A percentile compares a stretch with the other conserved stretches of the same genome.
These are phyloP conservation scores for Dolichopus griseipennis DNA, from an alignment of 2,888 invertebrate species.

Conservation along the genomic window DNA sequence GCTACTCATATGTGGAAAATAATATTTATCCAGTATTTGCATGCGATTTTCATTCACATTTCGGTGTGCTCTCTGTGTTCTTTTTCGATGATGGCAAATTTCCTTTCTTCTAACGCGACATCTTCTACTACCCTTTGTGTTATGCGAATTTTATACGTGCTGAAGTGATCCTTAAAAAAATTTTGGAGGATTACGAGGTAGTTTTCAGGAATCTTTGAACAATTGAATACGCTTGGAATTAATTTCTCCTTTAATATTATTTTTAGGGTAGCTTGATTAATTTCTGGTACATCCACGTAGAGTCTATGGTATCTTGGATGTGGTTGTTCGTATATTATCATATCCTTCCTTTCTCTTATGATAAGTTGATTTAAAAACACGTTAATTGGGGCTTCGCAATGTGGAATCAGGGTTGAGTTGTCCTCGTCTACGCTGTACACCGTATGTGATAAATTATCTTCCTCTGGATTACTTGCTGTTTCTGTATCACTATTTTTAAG, in stretches of 20 bases:
- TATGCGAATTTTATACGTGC: slow-evolving; percentile 11
- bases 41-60: not conserved
- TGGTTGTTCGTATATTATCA: slow-evolving; percentile 16
- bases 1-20: slow-evolving; percentile 14
- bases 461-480: no score
- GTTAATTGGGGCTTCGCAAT: no score
- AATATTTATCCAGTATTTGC: not conserved
- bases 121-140: slow-evolving; percentile 12
- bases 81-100: slow-evolving; percentile 11
- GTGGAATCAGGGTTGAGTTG: no score
- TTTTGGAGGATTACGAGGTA: slow-evolving; percentile 15
- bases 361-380: no score
- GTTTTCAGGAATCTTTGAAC: slow-evolving; percentile 15
- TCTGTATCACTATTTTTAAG: no score
- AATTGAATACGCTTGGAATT: slow-evolving; percentile 10
- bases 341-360: slow-evolving; percentile 16
- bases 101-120: slow-evolving; percentile 9
- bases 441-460: no score
- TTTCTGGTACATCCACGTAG: not conserved
- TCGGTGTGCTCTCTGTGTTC: no score
- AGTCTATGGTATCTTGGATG: slow-evolving; percentile 15
- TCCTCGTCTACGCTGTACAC: no score
- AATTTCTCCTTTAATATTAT: slow-evolving; percentile 8
- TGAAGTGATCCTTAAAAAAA: slow-evolving; percentile 13
- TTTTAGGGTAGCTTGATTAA: slow-evolving; percentile 8